Evolutionary conservation across 2,888 invertebrate genomes (phyloP), one percentile per base, ranked within the genome.

Genomic region (Leucophora obtusa): DNA sequence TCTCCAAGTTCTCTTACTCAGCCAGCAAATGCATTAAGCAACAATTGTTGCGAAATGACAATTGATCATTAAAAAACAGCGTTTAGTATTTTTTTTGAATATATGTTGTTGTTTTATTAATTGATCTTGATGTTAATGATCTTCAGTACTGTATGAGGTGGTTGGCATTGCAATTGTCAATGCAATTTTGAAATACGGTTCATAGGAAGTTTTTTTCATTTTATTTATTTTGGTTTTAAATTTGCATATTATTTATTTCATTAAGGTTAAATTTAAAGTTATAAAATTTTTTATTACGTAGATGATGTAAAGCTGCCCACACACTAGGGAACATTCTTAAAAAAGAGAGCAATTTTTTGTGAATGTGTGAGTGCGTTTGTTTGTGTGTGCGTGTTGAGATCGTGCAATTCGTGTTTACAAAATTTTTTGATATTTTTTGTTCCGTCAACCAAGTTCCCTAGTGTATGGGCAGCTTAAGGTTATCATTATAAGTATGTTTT

Each of bases 81-180:
- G 43, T 47, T 47, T 47, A 47, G 43, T 47, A n/a, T 47, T 47
- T 47, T 47, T 47, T n/a, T n/a, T 58, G 14, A 58, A 63, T 59
- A 53, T 53, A 17, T 50, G 8, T 28, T 8, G n/a, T 28, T 66
- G 71, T 60, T 70, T 62, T 60, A 77, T 77, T 77, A 81, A 77
- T 74, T 81, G 81, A 78, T 78, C 77, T 56, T 66, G 60, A 77
- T 81, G 81, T 81, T 81, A 81, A 81, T 77, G 81, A 81, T 81
- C 81, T 77, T 65, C 62, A 70, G 54, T 60, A 69, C 38, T 18
- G 21, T 10, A 58, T 59, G 76, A 81, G 81, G 81, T 81, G 76
- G 76, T 81, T 81, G 81, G 73, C 81, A 81, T 73, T 81, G 80
- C 54, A 59, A 18, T 28, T 66, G 4, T 60, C 70, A 81, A 70